phyloP scores from a whole-genome alignment of 2,888 invertebrate species.

The Suillia variegata region DNA sequence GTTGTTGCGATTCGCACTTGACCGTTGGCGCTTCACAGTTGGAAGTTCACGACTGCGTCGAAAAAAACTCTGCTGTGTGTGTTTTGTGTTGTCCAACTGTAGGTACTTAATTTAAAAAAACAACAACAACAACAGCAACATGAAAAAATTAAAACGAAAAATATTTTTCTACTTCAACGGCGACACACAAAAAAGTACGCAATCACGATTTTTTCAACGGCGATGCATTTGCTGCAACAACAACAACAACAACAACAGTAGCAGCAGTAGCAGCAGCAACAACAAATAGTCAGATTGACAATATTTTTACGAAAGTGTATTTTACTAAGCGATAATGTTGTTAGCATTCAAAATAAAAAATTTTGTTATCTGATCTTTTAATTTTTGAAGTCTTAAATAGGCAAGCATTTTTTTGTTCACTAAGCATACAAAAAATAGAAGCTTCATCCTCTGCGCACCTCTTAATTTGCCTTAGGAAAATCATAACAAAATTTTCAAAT shows the following conservation, averaged over 20 bases:
- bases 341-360: too few species aligned
- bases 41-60: not conserved
- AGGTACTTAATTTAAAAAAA: not conserved
- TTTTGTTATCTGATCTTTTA: too few species aligned
- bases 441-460: too few species aligned
- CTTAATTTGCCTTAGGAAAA: conserved; percentile 17
- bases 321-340: too few species aligned
- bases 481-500: conserved; percentile 14
- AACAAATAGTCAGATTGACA: too few species aligned
- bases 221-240: too few species aligned
- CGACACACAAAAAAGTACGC: conserved; percentile 11
- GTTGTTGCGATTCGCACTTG: conserved; percentile 21
- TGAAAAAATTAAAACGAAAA: not conserved
- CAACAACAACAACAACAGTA: too few species aligned
- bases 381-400: too few species aligned
- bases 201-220: conserved; percentile 21
- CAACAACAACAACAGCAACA: not conserved
- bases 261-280: too few species aligned
- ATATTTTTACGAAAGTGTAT: too few species aligned
- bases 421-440: too few species aligned
- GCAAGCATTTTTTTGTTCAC: too few species aligned
- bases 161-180: not conserved
- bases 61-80: not conserved
- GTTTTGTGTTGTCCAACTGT: not conserved
- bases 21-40: conserved; percentile 22